These are phyloP conservation scores for Rhyacophila brunnea DNA, from an alignment of 1,140 invertebrate species.

Conservation along the genomic window DNA sequence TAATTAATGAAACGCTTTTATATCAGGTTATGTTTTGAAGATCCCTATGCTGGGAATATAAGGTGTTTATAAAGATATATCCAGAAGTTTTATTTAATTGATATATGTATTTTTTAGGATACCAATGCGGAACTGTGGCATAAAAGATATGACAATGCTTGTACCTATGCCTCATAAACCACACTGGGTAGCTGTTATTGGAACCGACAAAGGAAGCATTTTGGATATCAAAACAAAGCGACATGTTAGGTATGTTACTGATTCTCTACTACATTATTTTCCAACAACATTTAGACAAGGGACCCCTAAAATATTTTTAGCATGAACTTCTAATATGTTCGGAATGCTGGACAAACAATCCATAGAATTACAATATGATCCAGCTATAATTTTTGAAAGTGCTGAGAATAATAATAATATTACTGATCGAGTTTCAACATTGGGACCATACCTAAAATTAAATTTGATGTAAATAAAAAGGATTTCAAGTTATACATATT, in stretches of 20 bases:
- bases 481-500: too few relatives aligned
- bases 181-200: slow-evolving; percentile 83
- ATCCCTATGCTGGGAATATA: not conserved
- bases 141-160: slow-evolving; percentile 57
- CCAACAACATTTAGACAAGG: too few relatives aligned
- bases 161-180: slow-evolving; percentile 79
- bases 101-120: slow-evolving; percentile 41
- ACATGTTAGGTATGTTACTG: slow-evolving; percentile 68
- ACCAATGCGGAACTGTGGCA: slow-evolving; percentile 51
- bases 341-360: too few relatives aligned
- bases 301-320: too few relatives aligned
- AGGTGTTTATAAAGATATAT: not conserved
- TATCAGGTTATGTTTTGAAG: not conserved
- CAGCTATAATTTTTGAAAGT: too few relatives aligned
- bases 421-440: too few relatives aligned
- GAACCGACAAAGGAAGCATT: slow-evolving; percentile 85
- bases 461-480: too few relatives aligned
- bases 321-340: too few relatives aligned
- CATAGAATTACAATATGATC: too few relatives aligned
- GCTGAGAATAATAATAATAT: too few relatives aligned
- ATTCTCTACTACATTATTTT: too few relatives aligned
- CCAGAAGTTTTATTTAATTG: not conserved
- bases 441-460: too few relatives aligned
- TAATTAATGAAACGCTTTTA: slow-evolving; percentile 27
- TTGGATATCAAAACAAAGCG: slow-evolving; percentile 81